Evolutionary conservation across 1,140 invertebrate genomes (phyloP), one percentile per base, ranked within the genome.

Genomic region (Polypedilum pembai): DNA sequence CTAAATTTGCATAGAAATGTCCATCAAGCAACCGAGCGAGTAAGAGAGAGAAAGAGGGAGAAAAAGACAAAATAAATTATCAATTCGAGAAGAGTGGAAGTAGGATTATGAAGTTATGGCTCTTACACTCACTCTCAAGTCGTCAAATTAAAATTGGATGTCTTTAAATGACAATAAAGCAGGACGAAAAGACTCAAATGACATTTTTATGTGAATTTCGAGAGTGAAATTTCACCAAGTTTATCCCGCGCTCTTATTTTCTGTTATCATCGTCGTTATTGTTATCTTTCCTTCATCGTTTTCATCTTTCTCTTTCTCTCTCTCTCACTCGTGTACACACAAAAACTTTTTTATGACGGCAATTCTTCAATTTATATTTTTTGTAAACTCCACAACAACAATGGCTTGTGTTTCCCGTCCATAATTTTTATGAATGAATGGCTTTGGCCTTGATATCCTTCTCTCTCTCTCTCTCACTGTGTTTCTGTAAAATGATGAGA

Each of bases 351-450:
- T 56, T 56, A 56, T 56, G 45, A 56, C n/a, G 45, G 45, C 45
- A 56, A 56, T 56, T 56, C 45, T n/a, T 56, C 45, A 56, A 33
- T 56, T 56, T 56, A 56, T 56, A n/a, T 56, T 56, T 56, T 56
- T 3, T 56, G 45, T 56, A 56, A n/a, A 56, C 45, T 56, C n/a
- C 12, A 56, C 45, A 56, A 56, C 41, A 45, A 12, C 15, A 8
- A 12, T 45, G 15, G 8, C n/a, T 56, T 56, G 12, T 56, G 12
- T 12, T n/a, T 56, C n/a, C n/a, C n/a, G 45, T 56, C 45, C 45
- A 56, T 56, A 56, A 56, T 56, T 56, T 56, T 56, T 56, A 56
- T 56, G 45, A 56, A 56, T 56, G 45, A 56, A 56, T 56, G 12
- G 15, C 45, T 56, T 56, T 56, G 45, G 45, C 45, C 45, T 56